These are phyloP conservation scores for Dione juno DNA, from an alignment of 2,888 invertebrate species.

Conservation along the genomic window DNA sequence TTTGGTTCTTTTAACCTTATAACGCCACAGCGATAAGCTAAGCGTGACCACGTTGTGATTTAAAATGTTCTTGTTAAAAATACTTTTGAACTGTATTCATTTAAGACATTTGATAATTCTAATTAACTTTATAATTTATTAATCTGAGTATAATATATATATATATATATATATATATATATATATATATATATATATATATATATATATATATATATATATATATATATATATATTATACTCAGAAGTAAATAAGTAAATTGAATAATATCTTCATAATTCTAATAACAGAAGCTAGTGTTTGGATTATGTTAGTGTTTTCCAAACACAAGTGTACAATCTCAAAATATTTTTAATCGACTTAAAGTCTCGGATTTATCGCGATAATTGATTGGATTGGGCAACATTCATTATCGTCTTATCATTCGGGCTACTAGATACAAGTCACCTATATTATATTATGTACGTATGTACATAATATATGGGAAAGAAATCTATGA, in stretches of 20 bases:
- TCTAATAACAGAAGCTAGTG: neutral
- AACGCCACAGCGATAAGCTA: constrained; percentile 10
- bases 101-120: neutral
- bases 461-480: neutral
- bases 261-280: too few species aligned
- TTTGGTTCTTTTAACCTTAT: constrained; percentile 22
- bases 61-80: constrained; percentile 6
- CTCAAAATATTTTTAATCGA: constrained; percentile 3
- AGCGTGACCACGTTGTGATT: constrained; percentile 16
- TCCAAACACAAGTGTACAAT: neutral
- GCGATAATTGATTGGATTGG: constrained; percentile 26
- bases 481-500: neutral
- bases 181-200: too few species aligned
- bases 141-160: neutral
- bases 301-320: too few species aligned
- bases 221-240: too few species aligned
- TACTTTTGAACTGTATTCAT: neutral
- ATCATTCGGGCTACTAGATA: neutral
- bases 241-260: too few species aligned
- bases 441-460: neutral
- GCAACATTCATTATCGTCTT: constrained; percentile 14
- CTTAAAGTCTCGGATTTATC: constrained; percentile 9
- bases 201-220: too few species aligned
- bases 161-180: neutral
- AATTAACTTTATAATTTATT: neutral